phyloP scores from a whole-genome alignment of 2,888 invertebrate genomes.

The Pollenia amentaria region DNA sequence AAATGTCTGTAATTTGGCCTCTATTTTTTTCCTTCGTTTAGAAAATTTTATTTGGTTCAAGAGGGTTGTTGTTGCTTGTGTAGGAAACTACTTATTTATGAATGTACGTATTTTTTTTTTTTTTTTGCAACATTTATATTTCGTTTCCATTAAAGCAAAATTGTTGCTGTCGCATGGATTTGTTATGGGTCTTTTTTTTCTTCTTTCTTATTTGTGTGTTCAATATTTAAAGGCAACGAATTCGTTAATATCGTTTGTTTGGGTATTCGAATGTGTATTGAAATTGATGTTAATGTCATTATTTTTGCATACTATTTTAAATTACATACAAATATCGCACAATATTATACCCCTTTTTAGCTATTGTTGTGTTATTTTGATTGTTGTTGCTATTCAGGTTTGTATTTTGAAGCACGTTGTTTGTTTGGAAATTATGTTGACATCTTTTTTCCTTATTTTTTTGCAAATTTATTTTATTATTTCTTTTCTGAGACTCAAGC shows the following conservation, averaged over 20 bases:
- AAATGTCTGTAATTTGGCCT: conserved; percentile 41
- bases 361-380: background rate
- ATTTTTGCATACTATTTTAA: conserved; percentile 56
- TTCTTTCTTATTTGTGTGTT: background rate
- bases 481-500: conserved; percentile 30
- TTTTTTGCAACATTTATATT: conserved; percentile 52
- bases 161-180: conserved; percentile 55
- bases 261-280: conserved; percentile 27
- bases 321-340: conserved; percentile 20
- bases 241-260: conserved; percentile 2
- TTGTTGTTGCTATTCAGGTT: conserved; percentile 15
- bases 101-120: background rate
- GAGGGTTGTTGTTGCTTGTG: conserved; percentile 45
- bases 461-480: conserved; percentile 22
- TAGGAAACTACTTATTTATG: conserved; percentile 22
- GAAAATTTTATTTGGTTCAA: conserved; percentile 17
- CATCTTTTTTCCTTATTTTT: conserved; percentile 44
- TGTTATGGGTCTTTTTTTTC: conserved; percentile 54
- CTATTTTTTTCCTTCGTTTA: conserved; percentile 30
- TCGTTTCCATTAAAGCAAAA: conserved; percentile 40
- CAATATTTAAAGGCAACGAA: conserved; percentile 25
- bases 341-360: conserved; percentile 28
- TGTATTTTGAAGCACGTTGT: conserved; percentile 24
- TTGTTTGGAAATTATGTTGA: conserved; percentile 66
- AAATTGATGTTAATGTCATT: conserved; percentile 69